Evolutionary conservation across 2,888 invertebrate species (phyloP).

Genomic region (Ectemnius continuus): DNA sequence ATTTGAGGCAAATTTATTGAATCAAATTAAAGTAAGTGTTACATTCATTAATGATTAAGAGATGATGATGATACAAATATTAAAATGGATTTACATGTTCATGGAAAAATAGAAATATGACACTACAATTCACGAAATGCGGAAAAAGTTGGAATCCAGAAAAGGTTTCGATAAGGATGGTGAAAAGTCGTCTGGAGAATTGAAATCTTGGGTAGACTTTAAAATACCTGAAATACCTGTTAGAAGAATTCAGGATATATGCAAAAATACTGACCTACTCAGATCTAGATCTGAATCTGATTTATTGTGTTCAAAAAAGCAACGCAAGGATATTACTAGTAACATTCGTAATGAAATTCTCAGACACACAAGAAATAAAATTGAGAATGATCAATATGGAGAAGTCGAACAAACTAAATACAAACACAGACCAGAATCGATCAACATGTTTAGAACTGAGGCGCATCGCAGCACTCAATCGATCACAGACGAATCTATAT

Average conservation of each 20-base stretch:
- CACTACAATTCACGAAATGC: constrained; percentile 75
- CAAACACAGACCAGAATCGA: constrained; percentile 24
- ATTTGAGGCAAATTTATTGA: constrained; percentile 73
- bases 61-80: no score
- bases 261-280: constrained; percentile 70
- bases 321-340: constrained; percentile 33
- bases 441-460: constrained; percentile 35
- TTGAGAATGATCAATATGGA: constrained; percentile 11
- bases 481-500: constrained; percentile 54
- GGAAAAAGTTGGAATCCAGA: constrained; percentile 72
- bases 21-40: constrained; percentile 72
- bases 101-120: constrained; percentile 71
- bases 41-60: background rate
- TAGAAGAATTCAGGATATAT: constrained; percentile 74
- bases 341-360: constrained; percentile 33
- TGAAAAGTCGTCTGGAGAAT: constrained; percentile 73
- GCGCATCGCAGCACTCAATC: constrained; percentile 54
- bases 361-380: constrained; percentile 18
- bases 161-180: constrained; percentile 65
- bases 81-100: no score
- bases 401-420: background rate
- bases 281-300: constrained; percentile 74
- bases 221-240: constrained; percentile 76
- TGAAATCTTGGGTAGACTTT: constrained; percentile 71
- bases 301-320: constrained; percentile 58